phyloP scores from a whole-genome alignment of 2,888 invertebrate genomes.

The Tachystola acroxantha region DNA sequence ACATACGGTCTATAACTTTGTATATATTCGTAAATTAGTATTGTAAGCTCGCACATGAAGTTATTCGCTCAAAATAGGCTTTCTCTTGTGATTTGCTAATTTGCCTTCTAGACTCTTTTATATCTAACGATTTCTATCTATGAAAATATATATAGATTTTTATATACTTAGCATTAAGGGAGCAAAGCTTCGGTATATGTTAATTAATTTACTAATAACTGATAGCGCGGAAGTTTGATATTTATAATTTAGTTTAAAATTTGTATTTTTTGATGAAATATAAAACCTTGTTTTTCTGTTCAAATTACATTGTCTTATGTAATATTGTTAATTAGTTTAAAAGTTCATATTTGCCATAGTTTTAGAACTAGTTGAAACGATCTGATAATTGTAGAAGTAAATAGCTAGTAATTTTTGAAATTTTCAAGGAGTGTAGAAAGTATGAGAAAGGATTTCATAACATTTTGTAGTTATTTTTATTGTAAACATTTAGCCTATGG shows the following conservation, averaged over 20 bases:
- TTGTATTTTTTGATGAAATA: constrained; percentile 3
- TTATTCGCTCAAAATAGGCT: constrained; percentile 58
- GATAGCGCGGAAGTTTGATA: too few species aligned
- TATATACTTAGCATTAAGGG: constrained; percentile 37
- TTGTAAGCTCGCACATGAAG: constrained; percentile 58
- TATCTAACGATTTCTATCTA: constrained; percentile 46
- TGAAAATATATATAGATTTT: constrained; percentile 43
- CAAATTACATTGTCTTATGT: neutral
- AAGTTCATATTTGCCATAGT: constrained; percentile 11
- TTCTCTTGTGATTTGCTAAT: constrained; percentile 69
- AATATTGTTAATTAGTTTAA: too few species aligned
- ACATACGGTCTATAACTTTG: constrained; percentile 40
- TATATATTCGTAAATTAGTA: constrained; percentile 28
- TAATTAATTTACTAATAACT: neutral
- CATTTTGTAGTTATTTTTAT: constrained; percentile 3
- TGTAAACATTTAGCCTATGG: constrained; percentile 3
- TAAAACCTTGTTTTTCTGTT: neutral
- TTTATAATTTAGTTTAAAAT: constrained; percentile 2
- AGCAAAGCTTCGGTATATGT: constrained; percentile 53
- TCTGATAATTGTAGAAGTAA: constrained; percentile 14
- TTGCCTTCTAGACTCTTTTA: constrained; percentile 62
- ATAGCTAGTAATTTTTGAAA: constrained; percentile 16
- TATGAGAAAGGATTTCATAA: constrained; percentile 7
- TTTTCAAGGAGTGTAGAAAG: constrained; percentile 6
- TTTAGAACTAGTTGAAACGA: constrained; percentile 14